Conservation (phyloP, 1,140 invertebrate species). For the Magallana angulata region DNA sequence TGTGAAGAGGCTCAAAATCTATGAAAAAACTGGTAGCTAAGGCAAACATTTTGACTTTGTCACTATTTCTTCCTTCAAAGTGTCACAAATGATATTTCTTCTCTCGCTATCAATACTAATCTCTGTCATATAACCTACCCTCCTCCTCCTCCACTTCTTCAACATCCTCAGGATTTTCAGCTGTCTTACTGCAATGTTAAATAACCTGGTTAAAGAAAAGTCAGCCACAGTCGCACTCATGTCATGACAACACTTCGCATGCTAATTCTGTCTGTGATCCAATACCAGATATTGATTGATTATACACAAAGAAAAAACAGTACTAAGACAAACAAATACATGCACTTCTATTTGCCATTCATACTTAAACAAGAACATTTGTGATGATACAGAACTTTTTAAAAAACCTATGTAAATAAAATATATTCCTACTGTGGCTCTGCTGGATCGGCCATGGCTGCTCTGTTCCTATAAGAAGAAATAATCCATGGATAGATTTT, state of each 20-base stretch:
- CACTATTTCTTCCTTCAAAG: too few relatives aligned
- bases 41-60: too few relatives aligned
- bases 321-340: neutral
- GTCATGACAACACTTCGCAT: neutral
- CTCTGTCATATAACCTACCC: neutral
- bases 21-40: too few relatives aligned
- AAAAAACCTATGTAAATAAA: neutral
- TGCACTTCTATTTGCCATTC: neutral
- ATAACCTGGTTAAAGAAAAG: neutral
- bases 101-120: too few relatives aligned
- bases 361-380: too few relatives aligned
- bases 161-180: slow-evolving; percentile 48
- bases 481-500: slow-evolving; percentile 19
- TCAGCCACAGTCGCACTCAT: neutral
- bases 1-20: too few relatives aligned
- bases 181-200: slow-evolving; percentile 25
- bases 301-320: neutral
- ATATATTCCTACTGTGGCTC: slow-evolving; percentile 23
- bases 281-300: slow-evolving; percentile 5
- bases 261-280: neutral
- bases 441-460: slow-evolving; percentile 47
- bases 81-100: too few relatives aligned
- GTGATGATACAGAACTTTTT: too few relatives aligned
- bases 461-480: slow-evolving; percentile 39
- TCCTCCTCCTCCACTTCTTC: slow-evolving; percentile 51